phyloP scores from a whole-genome alignment of 2,888 invertebrate genomes.

The Orthosia incerta region DNA sequence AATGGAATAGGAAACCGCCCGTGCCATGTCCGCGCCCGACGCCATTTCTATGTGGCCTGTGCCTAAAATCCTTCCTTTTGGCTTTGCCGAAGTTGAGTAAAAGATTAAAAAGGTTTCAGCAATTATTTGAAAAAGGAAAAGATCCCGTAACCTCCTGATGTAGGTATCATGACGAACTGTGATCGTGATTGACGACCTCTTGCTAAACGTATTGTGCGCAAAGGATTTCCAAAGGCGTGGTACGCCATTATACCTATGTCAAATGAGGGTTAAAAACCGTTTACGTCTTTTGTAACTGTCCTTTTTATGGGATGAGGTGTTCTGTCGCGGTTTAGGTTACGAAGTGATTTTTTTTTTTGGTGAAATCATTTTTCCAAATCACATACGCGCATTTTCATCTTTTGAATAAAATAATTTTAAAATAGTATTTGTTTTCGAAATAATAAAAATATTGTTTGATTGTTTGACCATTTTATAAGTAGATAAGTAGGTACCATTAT shows the following conservation, averaged over 20 bases:
- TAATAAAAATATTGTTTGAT: no score
- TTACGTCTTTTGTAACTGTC: slow-evolving; percentile 45
- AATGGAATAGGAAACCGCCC: no score
- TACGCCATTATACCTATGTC: slow-evolving; percentile 54
- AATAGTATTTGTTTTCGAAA: not conserved
- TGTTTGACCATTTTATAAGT: no score
- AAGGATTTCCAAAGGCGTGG: slow-evolving; percentile 51
- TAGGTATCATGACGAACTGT: slow-evolving; percentile 50
- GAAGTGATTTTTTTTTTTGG: slow-evolving; percentile 36
- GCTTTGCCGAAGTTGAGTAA: no score
- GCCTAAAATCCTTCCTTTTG: no score
- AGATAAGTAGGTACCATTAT: not conserved
- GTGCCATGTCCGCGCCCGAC: no score
- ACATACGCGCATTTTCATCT: not conserved
- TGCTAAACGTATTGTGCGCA: slow-evolving; percentile 56
- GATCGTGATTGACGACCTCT: slow-evolving; percentile 59
- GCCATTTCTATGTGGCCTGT: no score
- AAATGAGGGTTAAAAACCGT: slow-evolving; percentile 55
- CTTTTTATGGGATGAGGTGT: slow-evolving; percentile 31
- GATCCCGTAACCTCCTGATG: slow-evolving; percentile 17
- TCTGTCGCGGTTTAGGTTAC: slow-evolving; percentile 25
- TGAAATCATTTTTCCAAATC: not conserved
- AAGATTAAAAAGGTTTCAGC: slow-evolving; percentile 7
- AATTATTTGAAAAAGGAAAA: slow-evolving; percentile 13
- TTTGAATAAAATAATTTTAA: not conserved